phyloP scores from a whole-genome alignment of 92 coral and sea anemone species.

The Parazoanthus swiftii region DNA sequence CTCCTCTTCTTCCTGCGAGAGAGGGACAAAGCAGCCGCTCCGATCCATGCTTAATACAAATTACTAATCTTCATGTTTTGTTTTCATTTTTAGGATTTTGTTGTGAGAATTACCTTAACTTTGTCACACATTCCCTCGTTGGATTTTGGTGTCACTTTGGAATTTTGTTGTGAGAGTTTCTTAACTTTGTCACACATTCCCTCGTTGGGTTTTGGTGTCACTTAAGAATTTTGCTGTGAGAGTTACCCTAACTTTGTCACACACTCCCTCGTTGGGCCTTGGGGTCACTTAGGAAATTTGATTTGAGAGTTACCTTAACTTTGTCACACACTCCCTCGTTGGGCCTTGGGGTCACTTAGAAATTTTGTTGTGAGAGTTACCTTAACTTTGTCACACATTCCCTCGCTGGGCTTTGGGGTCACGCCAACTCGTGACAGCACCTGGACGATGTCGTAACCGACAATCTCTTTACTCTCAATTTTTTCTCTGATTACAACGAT shows the following conservation, averaged over 20 bases:
- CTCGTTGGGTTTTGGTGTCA: too few species aligned
- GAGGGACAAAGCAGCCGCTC: too few species aligned
- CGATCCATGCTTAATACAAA: too few species aligned
- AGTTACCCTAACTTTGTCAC: constrained; percentile 49
- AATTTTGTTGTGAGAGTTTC: background rate
- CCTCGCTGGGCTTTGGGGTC: constrained; percentile 35
- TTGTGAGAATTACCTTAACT: constrained; percentile 38
- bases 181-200: constrained; percentile 43
- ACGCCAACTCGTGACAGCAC: constrained; percentile 54
- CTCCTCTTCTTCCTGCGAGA: too few species aligned
- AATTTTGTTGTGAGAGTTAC: constrained; percentile 2
- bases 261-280: background rate
- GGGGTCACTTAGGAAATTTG: background rate
- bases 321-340: constrained; percentile 28
- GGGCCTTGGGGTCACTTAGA: too few species aligned
- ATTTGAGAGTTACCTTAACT: constrained; percentile 36
- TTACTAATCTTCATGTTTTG: too few species aligned
- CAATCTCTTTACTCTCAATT: constrained; percentile 43
- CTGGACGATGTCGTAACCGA: constrained; percentile 37
- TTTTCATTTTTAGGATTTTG: background rate
- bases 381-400: constrained; percentile 48
- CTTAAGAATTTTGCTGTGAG: background rate
- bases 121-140: constrained; percentile 29
- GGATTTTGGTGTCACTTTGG: too few species aligned
- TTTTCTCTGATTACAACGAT: constrained; percentile 33